phyloP scores from a whole-genome alignment of 1,140 invertebrate genomes.

The Drosophila dunni region DNA sequence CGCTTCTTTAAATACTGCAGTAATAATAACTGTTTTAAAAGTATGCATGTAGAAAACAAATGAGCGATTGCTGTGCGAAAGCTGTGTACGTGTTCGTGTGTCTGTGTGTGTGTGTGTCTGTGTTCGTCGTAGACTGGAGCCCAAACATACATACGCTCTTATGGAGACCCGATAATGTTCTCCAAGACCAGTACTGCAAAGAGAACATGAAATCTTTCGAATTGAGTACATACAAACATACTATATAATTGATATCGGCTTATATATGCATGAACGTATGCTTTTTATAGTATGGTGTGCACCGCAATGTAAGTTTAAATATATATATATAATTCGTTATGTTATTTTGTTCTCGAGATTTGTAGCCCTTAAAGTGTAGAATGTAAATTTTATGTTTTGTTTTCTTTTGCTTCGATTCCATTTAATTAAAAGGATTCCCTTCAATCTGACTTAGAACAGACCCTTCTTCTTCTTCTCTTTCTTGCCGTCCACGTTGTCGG shows the following conservation, averaged over 20 bases:
- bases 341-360: conserved; percentile 73
- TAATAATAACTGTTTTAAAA: conserved; percentile 68
- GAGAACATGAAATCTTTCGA: conserved; percentile 6
- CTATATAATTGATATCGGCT: conserved; percentile 16
- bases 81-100: conserved; percentile 4
- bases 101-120: conserved; percentile 12
- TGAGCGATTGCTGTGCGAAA: conserved; percentile 75
- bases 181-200: conserved; percentile 8
- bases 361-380: conserved; percentile 62
- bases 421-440: conserved; percentile 38
- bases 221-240: background rate
- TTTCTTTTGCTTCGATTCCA: conserved; percentile 9
- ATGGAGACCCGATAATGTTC: conserved; percentile 10
- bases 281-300: conserved; percentile 52
- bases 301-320: conserved; percentile 49
- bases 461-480: conserved; percentile 84
- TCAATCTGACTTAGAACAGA: conserved; percentile 77
- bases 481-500: conserved; percentile 79
- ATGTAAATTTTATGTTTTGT: conserved; percentile 14
- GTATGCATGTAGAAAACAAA: conserved; percentile 75
- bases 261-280: conserved; percentile 39
- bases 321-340: conserved; percentile 64
- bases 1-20: conserved; percentile 64
- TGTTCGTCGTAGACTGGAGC: conserved; percentile 1
- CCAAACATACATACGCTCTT: conserved; percentile 27